Conservation (phyloP, 2,113 vertebrate genomes). For the Callaeas wilsoni region DNA sequence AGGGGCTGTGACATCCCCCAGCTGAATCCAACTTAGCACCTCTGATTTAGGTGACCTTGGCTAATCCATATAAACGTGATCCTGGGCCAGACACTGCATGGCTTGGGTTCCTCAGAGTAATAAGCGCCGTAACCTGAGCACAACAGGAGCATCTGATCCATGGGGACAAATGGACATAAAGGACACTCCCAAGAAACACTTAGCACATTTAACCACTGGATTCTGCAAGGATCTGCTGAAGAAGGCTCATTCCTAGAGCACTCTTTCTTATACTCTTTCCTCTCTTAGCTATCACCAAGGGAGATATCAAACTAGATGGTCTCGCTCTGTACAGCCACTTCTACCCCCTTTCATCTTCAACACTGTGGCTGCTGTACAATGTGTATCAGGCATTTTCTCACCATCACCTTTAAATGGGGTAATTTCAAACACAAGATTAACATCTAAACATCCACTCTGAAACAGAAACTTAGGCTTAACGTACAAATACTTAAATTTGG, state of each 20-base stretch:
- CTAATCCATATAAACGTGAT: background rate
- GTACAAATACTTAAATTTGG: background rate
- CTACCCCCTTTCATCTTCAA: background rate
- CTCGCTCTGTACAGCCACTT: background rate
- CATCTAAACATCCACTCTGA: background rate
- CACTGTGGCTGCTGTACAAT: fast-evolving
- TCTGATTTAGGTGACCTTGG: background rate
- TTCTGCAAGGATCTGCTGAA: background rate
- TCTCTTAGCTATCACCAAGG: background rate
- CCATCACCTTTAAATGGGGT: background rate
- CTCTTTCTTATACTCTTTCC: background rate
- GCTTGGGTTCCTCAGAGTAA: background rate
- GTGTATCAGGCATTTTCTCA: background rate
- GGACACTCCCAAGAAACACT: background rate
- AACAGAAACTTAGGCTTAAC: background rate
- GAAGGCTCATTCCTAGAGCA: background rate
- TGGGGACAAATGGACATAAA: background rate
- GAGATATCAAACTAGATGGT: background rate
- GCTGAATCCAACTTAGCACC: background rate
- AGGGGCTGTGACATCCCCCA: background rate
- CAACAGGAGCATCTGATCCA: background rate
- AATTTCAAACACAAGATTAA: background rate
- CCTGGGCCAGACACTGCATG: background rate
- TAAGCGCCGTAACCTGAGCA: background rate
- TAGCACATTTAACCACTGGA: background rate